phyloP scores from a whole-genome alignment of 2,888 invertebrate species.

The Steromphala cineraria region DNA sequence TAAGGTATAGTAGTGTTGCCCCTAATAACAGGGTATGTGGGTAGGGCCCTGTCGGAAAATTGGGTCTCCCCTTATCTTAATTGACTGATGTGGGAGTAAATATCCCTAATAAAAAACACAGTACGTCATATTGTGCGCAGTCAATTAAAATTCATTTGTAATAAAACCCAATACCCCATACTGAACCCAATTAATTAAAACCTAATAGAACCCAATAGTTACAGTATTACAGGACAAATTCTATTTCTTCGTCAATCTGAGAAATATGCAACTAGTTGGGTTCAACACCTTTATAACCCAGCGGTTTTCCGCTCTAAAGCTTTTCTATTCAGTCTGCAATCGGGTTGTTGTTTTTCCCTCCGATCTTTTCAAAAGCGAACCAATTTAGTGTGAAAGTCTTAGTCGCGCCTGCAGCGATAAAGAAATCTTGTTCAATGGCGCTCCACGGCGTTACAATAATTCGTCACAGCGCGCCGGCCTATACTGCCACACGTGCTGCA shows the following conservation, averaged over 20 bases:
- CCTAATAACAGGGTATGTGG: slow-evolving; percentile 10
- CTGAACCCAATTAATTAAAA: no score
- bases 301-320: slow-evolving; percentile 18
- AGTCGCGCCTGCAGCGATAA: slow-evolving; percentile 24
- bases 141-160: no score
- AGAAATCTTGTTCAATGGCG: slow-evolving; percentile 24
- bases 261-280: not conserved
- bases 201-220: no score
- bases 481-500: not conserved
- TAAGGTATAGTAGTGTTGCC: not conserved
- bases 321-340: not conserved
- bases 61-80: not conserved
- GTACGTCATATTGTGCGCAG: no score
- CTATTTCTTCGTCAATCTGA: not conserved
- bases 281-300: not conserved
- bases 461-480: slow-evolving; percentile 13
- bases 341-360: slow-evolving; percentile 10
- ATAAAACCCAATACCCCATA: no score
- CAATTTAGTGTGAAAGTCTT: slow-evolving; percentile 28
- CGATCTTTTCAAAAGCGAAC: not conserved
- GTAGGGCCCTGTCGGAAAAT: not conserved
- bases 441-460: slow-evolving; percentile 14
- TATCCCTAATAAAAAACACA: no score
- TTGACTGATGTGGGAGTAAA: no score
- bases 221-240: no score